Percentiles rank a stretch among this genome's conserved stretches.
These are phyloP conservation scores for Chrysocyon brachyurus DNA, from an alignment of 2,797 vertebrate genomes.

Conservation along the genomic window DNA sequence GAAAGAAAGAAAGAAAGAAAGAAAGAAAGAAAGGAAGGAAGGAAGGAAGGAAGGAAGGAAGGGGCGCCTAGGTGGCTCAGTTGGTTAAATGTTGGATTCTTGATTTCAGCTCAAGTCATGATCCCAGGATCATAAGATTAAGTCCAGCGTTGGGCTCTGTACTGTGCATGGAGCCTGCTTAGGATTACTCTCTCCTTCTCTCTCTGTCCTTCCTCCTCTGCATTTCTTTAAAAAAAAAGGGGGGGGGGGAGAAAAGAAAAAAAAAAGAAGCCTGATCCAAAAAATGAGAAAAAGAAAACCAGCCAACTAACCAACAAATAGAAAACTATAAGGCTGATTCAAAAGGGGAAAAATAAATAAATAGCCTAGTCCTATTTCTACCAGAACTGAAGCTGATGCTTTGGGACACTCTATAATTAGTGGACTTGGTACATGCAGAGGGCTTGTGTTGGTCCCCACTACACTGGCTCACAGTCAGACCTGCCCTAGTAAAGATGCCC, in stretches of 20 bases:
- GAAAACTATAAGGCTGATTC: not conserved
- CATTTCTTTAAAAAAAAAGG: not conserved
- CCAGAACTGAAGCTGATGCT: not conserved
- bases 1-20: not conserved
- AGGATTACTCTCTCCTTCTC: not conserved
- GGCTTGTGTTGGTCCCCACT: not conserved
- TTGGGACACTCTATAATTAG: not conserved
- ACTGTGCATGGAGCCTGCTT: not conserved
- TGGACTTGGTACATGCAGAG: not conserved
- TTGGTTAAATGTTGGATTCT: not conserved
- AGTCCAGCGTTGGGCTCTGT: not conserved
- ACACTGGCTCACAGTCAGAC: not conserved
- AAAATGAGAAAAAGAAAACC: not conserved
- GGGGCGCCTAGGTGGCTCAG: not conserved
- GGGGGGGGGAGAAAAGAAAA: not conserved
- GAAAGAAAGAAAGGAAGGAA: not conserved
- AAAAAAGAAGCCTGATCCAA: not conserved
- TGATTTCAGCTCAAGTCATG: not conserved
- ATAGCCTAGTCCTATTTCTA: not conserved
- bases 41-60: not conserved
- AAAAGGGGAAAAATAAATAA: not conserved
- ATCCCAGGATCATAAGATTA: not conserved
- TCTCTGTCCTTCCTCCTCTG: not conserved
- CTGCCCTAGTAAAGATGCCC: not conserved
- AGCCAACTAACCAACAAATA: not conserved